phyloP scores from a whole-genome alignment of 2,888 invertebrate species.

The Sarcophaga carnaria region DNA sequence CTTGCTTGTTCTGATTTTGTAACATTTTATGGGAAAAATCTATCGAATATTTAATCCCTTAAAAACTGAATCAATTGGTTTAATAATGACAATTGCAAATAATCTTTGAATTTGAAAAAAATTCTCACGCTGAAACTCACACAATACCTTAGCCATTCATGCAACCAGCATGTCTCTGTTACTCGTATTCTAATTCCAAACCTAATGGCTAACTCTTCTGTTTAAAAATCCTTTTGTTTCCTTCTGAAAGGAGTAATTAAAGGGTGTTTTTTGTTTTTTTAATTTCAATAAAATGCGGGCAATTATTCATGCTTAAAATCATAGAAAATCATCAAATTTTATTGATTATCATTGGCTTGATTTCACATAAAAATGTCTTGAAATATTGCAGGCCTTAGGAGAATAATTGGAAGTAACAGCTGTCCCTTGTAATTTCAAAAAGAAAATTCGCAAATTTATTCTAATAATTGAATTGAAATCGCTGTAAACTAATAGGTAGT shows the following conservation, averaged over 20 bases:
- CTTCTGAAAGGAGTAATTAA: conserved; percentile 4
- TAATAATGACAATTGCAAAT: conserved; percentile 30
- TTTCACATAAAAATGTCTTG: neutral
- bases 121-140: neutral
- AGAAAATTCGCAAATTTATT: too few species aligned
- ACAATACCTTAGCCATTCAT: neutral
- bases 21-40: conserved; percentile 34
- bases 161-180: neutral
- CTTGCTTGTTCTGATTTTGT: neutral
- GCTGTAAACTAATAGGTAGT: too few species aligned
- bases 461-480: too few species aligned
- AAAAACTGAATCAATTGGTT: too few species aligned
- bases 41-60: neutral
- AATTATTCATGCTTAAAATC: neutral
- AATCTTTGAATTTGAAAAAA: neutral
- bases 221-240: conserved; percentile 23
- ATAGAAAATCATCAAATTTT: neutral
- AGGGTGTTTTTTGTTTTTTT: conserved; percentile 7
- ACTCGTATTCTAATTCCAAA: neutral
- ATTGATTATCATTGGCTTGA: neutral
- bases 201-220: neutral
- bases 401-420: too few species aligned
- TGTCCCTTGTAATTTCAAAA: too few species aligned
- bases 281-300: conserved; percentile 13
- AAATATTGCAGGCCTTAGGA: too few species aligned